A percentile compares a stretch with the other conserved stretches of the same genome.
These are phyloP conservation scores for Manacus vitellinus DNA, from an alignment of 2,113 vertebrate genomes.

Conservation along the genomic window DNA sequence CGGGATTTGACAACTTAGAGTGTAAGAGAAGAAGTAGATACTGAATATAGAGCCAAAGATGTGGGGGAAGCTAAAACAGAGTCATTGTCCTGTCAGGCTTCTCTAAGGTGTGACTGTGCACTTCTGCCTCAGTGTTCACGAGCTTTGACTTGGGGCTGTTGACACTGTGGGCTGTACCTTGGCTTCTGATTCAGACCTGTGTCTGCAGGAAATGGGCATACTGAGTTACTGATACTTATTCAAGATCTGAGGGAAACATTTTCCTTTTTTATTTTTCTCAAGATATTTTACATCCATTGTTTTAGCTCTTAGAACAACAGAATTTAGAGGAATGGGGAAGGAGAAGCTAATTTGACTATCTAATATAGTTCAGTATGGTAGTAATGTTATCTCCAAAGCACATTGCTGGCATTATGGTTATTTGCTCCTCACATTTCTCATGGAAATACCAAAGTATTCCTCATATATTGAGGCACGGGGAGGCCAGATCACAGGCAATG, in stretches of 20 bases:
- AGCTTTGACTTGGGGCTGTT: neutral
- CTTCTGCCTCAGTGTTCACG: neutral
- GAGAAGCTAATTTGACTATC: neutral
- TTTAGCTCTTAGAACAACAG: neutral
- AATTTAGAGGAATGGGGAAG: neutral
- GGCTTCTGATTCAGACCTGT: neutral
- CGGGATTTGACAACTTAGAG: neutral
- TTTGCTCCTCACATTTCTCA: neutral
- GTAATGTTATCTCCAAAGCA: neutral
- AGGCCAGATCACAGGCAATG: neutral
- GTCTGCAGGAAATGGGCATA: neutral
- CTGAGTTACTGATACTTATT: neutral
- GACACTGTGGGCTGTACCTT: neutral
- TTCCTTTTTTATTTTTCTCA: neutral
- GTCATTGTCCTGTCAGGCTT: neutral
- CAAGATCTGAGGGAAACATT: neutral
- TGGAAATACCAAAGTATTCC: neutral
- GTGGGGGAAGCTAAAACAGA: neutral
- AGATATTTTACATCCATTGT: neutral
- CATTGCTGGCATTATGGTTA: neutral
- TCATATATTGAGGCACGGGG: neutral
- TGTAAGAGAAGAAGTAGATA: neutral
- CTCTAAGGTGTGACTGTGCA: neutral
- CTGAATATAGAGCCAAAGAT: neutral
- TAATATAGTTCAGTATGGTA: neutral